phyloP scores from a whole-genome alignment of 2,888 invertebrate genomes.

The Sarcophaga carnaria region DNA sequence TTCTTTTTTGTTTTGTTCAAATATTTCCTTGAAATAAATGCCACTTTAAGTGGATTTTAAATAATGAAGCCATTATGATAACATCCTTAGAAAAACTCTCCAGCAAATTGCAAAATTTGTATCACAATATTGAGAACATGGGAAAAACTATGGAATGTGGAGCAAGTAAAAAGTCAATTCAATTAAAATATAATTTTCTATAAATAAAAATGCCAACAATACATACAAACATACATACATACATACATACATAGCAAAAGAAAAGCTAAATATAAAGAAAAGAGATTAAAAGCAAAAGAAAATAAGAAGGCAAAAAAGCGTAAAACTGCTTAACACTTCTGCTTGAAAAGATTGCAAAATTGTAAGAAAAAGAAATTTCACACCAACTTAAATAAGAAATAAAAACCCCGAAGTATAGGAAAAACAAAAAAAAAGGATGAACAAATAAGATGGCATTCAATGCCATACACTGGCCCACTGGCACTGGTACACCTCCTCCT shows the following conservation, averaged over 20 bases:
- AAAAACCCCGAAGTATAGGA: neutral
- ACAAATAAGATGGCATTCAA: neutral
- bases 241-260: constrained; percentile 4
- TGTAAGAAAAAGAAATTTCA: constrained; percentile 44
- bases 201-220: constrained; percentile 38
- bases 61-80: constrained; percentile 56
- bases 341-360: constrained; percentile 59
- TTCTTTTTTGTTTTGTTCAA: neutral
- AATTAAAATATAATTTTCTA: constrained; percentile 65
- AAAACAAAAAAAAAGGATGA: neutral
- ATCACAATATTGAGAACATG: constrained; percentile 39
- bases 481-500: neutral
- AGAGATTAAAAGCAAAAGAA: constrained; percentile 19
- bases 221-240: constrained; percentile 7
- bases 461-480: neutral
- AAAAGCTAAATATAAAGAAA: constrained; percentile 5
- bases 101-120: constrained; percentile 28
- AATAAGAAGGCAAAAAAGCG: constrained; percentile 70
- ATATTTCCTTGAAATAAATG: neutral
- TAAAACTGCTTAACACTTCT: constrained; percentile 73
- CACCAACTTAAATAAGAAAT: constrained; percentile 40
- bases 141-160: constrained; percentile 27
- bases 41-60: constrained; percentile 16
- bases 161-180: constrained; percentile 62
- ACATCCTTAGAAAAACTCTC: constrained; percentile 40